Base-by-base conservation (phyloP, 1,140 invertebrate genomes). In the Bradysia coprophila region DNA sequence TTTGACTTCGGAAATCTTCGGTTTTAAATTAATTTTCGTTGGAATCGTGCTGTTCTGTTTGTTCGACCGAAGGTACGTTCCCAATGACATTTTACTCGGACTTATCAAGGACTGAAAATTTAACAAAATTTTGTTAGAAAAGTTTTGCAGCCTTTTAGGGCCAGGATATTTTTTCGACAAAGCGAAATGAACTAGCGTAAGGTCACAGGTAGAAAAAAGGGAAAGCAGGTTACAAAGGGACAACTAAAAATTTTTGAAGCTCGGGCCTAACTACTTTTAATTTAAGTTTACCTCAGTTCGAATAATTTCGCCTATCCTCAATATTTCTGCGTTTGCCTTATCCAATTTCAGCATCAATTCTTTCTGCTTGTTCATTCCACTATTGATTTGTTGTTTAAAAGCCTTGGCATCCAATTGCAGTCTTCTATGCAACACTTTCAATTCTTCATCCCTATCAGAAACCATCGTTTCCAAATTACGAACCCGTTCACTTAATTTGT, bases 351-450 rank as follows among this genome's bases (percentile, higher is more conserved):
- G 71, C 49, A 81, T 68, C 4, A 75, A 72, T 48, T 78, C 75
- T 48, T 75, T 81, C 39, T 73, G 70, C 46, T 80, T 82, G 22
- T 64, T 61, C 23, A 77, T 69, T 60, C 84, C 80, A 1, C 56
- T 48, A 21, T 75, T 71, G 15, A 82, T 53, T 52, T 81, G 76
- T 46, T 80, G 73, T 44, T 72, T 75, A 41, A 72, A 71, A 47
- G 75, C 81, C 60, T 83, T 84, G 11, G 65, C 67, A 58, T 83
- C 78, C 31, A 84, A 52, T 21, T 70, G 62, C 10, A 81, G 54
- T 48, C 76, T 76, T 38, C 75, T 69, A 24, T 76, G 73, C 38
- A 83, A 61, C 13, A 67, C 63, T 58, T 68, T 74, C 47, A 82
- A 76, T 24, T 74, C 75, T 38, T 75, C 72, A 36, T 78, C 73